Conservation (phyloP, 2,888 invertebrate species). For the Phorcus lineatus region DNA sequence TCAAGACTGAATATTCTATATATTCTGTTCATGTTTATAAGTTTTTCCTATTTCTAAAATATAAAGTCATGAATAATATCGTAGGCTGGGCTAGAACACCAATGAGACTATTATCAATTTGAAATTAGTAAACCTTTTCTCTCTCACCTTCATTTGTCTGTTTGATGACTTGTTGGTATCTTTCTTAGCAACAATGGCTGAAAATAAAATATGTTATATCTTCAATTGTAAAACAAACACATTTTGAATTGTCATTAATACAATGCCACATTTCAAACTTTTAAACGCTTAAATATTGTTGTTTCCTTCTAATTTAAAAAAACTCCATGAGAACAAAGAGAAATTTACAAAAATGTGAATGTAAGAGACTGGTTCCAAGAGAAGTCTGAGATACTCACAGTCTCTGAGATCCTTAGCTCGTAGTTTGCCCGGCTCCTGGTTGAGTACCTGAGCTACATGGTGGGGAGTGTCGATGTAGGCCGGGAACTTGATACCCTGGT, state of each 20-base stretch:
- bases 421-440: slow-evolving; percentile 73
- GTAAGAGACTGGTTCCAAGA: too few relatives aligned
- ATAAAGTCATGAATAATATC: neutral
- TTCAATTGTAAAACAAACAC: neutral
- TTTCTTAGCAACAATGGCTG: slow-evolving; percentile 64
- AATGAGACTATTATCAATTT: neutral
- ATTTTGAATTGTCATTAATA: neutral
- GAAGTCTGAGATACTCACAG: slow-evolving; percentile 53
- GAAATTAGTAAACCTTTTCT: too few relatives aligned
- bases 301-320: too few relatives aligned
- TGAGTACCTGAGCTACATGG: slow-evolving; percentile 72
- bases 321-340: too few relatives aligned
- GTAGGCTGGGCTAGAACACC: neutral
- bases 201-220: slow-evolving; percentile 28
- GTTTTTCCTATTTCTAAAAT: too few relatives aligned
- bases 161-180: slow-evolving; percentile 58
- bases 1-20: too few relatives aligned
- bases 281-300: too few relatives aligned
- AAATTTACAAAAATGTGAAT: too few relatives aligned
- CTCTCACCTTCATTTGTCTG: slow-evolving; percentile 71
- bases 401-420: slow-evolving; percentile 72
- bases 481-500: slow-evolving; percentile 71
- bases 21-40: too few relatives aligned
- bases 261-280: neutral
- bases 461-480: slow-evolving; percentile 68